A percentile compares a stretch with the other conserved stretches of the same genome.
Conservation (phyloP, 1,140 invertebrate genomes). For the Drosophila chauvacae region DNA sequence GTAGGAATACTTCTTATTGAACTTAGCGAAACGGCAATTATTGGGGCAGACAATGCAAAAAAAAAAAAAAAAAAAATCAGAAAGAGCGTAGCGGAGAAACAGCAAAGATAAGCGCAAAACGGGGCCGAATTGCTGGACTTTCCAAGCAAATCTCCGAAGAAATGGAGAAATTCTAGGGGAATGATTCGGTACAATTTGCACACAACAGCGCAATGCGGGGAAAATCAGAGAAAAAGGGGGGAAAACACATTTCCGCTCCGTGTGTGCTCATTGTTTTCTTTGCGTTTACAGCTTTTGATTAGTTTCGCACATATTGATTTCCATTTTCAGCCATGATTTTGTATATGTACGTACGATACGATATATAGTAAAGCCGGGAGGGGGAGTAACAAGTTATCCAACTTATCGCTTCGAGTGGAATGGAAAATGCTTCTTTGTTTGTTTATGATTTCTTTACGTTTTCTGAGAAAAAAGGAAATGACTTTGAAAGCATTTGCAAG, state of each 20-base stretch:
- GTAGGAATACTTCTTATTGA: constrained; percentile 37
- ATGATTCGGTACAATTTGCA: constrained; percentile 26
- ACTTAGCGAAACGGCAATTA: constrained; percentile 49
- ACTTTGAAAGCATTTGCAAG: constrained; percentile 61
- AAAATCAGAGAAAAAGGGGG: background rate
- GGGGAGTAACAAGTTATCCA: constrained; percentile 28
- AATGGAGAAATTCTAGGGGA: constrained; percentile 23
- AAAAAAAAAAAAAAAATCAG: background rate
- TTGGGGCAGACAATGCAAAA: constrained; percentile 47
- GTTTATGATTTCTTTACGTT: constrained; percentile 69
- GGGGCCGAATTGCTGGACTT: constrained; percentile 49
- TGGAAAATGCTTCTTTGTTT: constrained; percentile 36
- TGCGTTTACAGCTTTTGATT: constrained; percentile 56
- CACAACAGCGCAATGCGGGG: background rate
- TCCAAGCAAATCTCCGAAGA: constrained; percentile 23
- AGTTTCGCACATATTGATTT: constrained; percentile 57
- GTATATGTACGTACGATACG: constrained; percentile 32
- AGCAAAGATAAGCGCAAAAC: constrained; percentile 29
- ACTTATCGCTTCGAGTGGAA: constrained; percentile 35
- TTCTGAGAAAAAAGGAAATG: constrained; percentile 75
- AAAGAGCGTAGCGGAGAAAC: constrained; percentile 1
- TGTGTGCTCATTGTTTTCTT: constrained; percentile 44
- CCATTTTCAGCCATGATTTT: constrained; percentile 22
- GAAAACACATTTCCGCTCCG: constrained; percentile 27
- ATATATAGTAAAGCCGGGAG: constrained; percentile 8